Evolutionary conservation across 2,797 vertebrate genomes (phyloP).

Genomic region (Periparus ater): DNA sequence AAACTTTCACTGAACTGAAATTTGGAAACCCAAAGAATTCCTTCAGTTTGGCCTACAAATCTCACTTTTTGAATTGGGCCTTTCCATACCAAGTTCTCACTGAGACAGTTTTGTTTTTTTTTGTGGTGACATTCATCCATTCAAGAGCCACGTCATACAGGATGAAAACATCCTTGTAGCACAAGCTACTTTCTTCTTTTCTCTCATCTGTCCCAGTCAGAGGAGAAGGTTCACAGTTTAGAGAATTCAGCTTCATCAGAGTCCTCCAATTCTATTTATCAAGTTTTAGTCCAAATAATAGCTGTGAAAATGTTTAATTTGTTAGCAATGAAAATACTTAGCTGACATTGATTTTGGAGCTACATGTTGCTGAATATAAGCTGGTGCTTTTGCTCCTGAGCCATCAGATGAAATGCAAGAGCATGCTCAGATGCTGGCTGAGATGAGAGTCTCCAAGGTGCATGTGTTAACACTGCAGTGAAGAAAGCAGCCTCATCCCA

Average conservation of each 20-base stretch:
- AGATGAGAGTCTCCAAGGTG: constrained; percentile 45
- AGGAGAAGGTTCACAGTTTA: neutral
- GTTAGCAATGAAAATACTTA: neutral
- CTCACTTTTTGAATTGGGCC: neutral
- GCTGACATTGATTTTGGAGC: constrained; percentile 27
- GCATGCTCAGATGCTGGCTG: constrained; percentile 2
- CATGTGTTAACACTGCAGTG: neutral
- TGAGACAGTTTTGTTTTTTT: neutral
- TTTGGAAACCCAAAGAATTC: neutral
- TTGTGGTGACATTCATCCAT: neutral
- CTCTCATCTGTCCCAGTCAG: neutral
- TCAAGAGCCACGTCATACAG: neutral
- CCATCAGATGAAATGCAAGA: constrained; percentile 19
- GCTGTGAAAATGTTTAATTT: constrained; percentile 23
- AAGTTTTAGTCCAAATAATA: neutral
- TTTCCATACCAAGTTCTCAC: neutral
- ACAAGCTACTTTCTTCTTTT: neutral
- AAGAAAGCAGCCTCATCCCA: constrained; percentile 10
- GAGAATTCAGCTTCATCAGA: neutral
- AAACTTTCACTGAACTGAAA: neutral
- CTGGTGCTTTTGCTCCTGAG: constrained; percentile 37
- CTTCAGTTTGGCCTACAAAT: neutral
- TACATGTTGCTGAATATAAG: neutral
- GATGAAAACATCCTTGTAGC: neutral
- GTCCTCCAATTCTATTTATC: neutral